phyloP scores from a whole-genome alignment of 2,113 vertebrate genomes.

The Apteryx mantelli region DNA sequence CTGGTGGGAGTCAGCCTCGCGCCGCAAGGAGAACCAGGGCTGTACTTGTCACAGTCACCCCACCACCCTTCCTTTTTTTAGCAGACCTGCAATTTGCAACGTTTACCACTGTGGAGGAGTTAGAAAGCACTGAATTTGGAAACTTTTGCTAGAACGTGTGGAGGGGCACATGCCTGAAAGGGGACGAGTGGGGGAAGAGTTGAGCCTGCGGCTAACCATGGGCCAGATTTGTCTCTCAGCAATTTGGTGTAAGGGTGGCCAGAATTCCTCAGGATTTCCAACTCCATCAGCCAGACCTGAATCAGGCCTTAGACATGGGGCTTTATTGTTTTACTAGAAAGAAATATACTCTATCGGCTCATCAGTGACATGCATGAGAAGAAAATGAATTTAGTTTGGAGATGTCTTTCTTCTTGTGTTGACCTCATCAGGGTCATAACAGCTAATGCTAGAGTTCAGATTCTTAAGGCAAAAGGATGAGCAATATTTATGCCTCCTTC shows the following conservation, averaged over 20 bases:
- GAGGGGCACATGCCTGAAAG: not conserved
- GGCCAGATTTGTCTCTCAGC: not conserved
- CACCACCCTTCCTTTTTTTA: not conserved
- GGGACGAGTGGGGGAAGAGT: not conserved
- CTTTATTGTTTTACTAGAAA: not conserved
- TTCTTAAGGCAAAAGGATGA: not conserved
- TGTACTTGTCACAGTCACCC: not conserved
- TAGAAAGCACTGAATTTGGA: not conserved
- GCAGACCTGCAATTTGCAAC: not conserved
- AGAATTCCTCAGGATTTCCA: not conserved
- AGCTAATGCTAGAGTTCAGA: not conserved
- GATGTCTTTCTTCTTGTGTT: not conserved
- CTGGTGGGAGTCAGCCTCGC: not conserved
- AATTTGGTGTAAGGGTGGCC: accelerated
- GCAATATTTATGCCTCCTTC: not conserved
- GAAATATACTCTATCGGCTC: not conserved
- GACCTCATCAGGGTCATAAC: not conserved
- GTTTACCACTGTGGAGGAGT: not conserved
- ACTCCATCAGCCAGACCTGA: not conserved
- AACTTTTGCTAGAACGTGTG: not conserved
- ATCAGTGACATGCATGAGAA: not conserved
- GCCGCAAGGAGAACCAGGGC: not conserved
- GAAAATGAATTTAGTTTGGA: not conserved
- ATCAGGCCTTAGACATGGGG: not conserved
- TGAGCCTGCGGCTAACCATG: accelerated